Percentiles rank a stretch among this genome's conserved stretches.
Conservation (phyloP, 2,888 invertebrate species). For the Ephialtes manifestator region DNA sequence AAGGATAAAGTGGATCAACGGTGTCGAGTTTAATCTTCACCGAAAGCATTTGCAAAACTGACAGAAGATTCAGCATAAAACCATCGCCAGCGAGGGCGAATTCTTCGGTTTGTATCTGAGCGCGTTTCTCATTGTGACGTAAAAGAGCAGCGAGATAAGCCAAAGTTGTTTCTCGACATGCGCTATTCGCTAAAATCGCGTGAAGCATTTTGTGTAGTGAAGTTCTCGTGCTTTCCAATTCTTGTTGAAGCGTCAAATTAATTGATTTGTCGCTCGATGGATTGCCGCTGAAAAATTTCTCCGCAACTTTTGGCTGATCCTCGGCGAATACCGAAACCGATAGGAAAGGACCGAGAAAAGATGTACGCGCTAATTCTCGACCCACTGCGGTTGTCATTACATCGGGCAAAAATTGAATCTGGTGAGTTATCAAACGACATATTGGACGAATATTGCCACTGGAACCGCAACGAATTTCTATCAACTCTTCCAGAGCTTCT, state of each 20-base stretch:
- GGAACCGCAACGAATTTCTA: conserved; percentile 92
- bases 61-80: conserved; percentile 97
- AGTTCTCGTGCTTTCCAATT: conserved; percentile 92
- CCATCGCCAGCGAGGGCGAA: conserved; percentile 96
- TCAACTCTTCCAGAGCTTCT: conserved; percentile 92
- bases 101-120: conserved; percentile 96
- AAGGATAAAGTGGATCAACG: conserved; percentile 95
- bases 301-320: conserved; percentile 96
- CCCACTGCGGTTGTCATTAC: conserved; percentile 92
- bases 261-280: conserved; percentile 89
- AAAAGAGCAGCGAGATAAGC: conserved; percentile 93
- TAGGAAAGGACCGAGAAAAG: conserved; percentile 97
- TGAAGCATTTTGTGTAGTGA: conserved; percentile 94
- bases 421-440: conserved; percentile 89
- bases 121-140: conserved; percentile 93
- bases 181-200: conserved; percentile 93
- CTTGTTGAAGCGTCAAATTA: conserved; percentile 91
- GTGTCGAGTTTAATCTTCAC: conserved; percentile 96
- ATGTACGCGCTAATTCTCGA: conserved; percentile 94
- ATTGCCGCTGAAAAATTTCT: conserved; percentile 89
- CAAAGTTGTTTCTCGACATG: conserved; percentile 93
- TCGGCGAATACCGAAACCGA: conserved; percentile 97
- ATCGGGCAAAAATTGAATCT: conserved; percentile 92
- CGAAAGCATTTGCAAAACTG: conserved; percentile 95
- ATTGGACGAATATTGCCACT: conserved; percentile 92